phyloP scores from a whole-genome alignment of 2,113 vertebrate genomes.

The Tinamus guttatus region DNA sequence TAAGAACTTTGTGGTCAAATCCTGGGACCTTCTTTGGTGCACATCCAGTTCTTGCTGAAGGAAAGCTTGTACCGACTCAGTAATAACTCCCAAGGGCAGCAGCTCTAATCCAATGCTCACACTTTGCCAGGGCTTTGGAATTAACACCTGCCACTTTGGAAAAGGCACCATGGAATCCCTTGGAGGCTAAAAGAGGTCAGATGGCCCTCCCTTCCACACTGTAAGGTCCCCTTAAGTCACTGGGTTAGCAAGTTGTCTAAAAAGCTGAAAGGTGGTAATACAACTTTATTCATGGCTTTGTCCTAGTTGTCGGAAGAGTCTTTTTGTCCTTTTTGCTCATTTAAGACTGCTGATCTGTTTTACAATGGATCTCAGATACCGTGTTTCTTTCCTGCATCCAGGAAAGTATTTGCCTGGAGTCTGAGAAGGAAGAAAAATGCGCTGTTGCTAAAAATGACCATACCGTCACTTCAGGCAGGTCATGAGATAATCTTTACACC shows the following conservation, averaged over 20 bases:
- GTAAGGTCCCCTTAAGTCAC: background rate
- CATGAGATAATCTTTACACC: background rate
- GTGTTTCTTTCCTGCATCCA: background rate
- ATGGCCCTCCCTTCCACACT: background rate
- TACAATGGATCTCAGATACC: background rate
- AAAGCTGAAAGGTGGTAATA: background rate
- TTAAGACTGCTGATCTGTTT: conserved; percentile 41
- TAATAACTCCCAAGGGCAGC: background rate
- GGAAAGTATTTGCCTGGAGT: background rate
- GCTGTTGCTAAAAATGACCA: conserved; percentile 42
- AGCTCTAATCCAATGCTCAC: background rate
- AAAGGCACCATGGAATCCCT: background rate
- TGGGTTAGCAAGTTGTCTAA: background rate
- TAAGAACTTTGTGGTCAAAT: background rate
- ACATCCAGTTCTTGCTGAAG: background rate
- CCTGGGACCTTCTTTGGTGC: background rate
- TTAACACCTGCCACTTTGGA: conserved; percentile 38
- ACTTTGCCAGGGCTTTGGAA: conserved; percentile 13
- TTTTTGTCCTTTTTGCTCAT: background rate
- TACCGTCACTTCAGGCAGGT: background rate
- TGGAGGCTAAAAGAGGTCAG: background rate
- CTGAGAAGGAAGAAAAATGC: conserved; percentile 37
- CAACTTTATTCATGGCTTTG: conserved; percentile 23
- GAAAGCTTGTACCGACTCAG: background rate
- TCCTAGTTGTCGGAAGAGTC: background rate